phyloP scores from a whole-genome alignment of 1,140 invertebrate genomes.

The Pemphigus obesinymphae region DNA sequence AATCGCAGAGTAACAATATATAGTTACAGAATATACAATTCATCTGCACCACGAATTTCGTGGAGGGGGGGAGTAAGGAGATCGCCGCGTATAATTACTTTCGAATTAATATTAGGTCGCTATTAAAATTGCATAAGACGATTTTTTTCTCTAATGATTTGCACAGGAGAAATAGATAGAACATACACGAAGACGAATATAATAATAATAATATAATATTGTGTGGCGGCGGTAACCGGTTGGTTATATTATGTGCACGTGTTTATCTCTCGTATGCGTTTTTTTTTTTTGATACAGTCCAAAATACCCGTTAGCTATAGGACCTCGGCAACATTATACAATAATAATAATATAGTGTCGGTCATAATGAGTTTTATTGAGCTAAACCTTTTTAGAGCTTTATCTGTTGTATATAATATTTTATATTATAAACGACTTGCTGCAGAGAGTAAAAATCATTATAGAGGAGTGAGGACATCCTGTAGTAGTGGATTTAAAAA shows the following conservation, averaged over 20 bases:
- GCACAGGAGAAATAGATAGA: not conserved
- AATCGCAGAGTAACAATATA: too few species aligned
- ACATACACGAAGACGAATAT: not conserved
- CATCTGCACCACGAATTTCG: not conserved
- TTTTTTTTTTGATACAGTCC: too few species aligned
- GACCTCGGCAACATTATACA: not conserved
- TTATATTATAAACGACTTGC: not conserved
- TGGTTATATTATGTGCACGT: not conserved
- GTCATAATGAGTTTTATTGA: not conserved
- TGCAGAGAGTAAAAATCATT: not conserved
- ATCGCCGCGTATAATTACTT: not conserved
- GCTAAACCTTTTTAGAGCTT: not conserved
- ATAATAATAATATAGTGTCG: too few species aligned
- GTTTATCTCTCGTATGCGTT: conserved; percentile 1
- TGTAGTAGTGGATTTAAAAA: too few species aligned
- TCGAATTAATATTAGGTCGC: conserved; percentile 21
- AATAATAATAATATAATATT: not conserved
- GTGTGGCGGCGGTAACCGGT: conserved; percentile 12
- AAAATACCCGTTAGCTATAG: conserved; percentile 22
- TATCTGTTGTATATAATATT: too few species aligned
- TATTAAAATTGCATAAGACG: conserved; percentile 5
- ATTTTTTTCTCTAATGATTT: not conserved
- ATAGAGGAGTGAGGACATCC: conserved; percentile 16
- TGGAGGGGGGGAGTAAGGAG: not conserved
- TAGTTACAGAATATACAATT: not conserved